Evolutionary conservation across 1,140 invertebrate genomes (phyloP).

Genomic region (Zaprionus ghesquierei): DNA sequence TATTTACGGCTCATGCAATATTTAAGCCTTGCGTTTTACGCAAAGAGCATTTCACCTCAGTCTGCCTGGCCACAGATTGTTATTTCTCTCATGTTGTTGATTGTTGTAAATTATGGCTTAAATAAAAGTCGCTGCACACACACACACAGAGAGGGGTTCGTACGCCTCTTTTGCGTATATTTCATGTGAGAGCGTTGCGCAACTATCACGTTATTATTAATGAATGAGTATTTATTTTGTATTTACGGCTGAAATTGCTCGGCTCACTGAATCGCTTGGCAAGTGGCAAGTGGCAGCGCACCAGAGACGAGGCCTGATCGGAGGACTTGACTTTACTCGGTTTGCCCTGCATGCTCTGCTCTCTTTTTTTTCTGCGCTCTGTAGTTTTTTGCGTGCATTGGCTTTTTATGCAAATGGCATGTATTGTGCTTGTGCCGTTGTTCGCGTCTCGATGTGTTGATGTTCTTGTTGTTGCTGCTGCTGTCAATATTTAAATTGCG

Average conservation of each 20-base stretch:
- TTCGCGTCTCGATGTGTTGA: constrained; percentile 15
- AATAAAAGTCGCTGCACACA: constrained; percentile 60
- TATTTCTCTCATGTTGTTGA: constrained; percentile 39
- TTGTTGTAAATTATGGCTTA: constrained; percentile 63
- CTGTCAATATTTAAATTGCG: constrained; percentile 70
- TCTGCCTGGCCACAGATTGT: constrained; percentile 11
- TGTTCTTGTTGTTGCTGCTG: constrained; percentile 10
- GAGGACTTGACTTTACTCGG: constrained; percentile 13
- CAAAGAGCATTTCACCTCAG: constrained; percentile 28
- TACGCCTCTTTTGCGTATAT: constrained; percentile 23
- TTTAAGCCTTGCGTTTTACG: not conserved
- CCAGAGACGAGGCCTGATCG: constrained; percentile 2
- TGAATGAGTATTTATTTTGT: constrained; percentile 80
- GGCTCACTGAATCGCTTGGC: constrained; percentile 32
- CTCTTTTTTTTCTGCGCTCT: not conserved
- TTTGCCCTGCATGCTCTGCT: not conserved
- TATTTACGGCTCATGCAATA: constrained; percentile 10
- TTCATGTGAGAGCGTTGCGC: constrained; percentile 32
- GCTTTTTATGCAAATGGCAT: constrained; percentile 70
- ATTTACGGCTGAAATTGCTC: constrained; percentile 66
- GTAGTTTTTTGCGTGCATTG: constrained; percentile 45
- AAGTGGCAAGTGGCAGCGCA: not conserved
- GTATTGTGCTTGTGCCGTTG: constrained; percentile 42
- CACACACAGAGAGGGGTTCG: not conserved
- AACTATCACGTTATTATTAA: constrained; percentile 80